These are phyloP conservation scores for Drosophila melanica DNA, from an alignment of 1,140 invertebrate species.

Conservation along the genomic window DNA sequence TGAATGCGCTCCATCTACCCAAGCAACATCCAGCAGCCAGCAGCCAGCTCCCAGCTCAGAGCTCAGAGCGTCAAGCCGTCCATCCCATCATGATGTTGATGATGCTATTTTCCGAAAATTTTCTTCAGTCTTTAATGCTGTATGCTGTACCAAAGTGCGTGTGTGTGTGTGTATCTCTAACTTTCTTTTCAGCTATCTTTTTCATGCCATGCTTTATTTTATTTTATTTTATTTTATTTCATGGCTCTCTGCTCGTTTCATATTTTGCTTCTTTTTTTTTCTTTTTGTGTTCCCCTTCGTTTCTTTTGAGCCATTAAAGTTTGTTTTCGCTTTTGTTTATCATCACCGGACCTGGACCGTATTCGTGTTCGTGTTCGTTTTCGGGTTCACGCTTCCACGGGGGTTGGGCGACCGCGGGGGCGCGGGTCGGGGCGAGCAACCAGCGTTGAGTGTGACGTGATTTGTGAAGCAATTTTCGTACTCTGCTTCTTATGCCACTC, in stretches of 20 bases:
- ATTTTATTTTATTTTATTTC: conserved; percentile 56
- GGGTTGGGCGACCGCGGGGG: not conserved
- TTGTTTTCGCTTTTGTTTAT: conserved; percentile 48
- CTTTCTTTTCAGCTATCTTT: conserved; percentile 21
- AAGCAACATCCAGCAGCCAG: not conserved
- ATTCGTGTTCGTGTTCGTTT: conserved; percentile 15
- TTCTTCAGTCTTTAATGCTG: conserved; percentile 47
- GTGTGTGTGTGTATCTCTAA: conserved; percentile 1
- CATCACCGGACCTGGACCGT: conserved; percentile 23
- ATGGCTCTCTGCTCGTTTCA: conserved; percentile 34
- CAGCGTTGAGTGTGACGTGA: conserved; percentile 54
- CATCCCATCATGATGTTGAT: conserved; percentile 61
- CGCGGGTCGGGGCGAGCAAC: not conserved
- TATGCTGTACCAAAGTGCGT: not conserved
- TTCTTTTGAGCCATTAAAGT: conserved; percentile 58
- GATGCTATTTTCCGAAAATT: conserved; percentile 73
- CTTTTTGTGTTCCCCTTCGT: not conserved
- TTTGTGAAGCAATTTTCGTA: conserved; percentile 58
- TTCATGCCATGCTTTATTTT: conserved; percentile 40
- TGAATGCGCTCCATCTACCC: conserved; percentile 29
- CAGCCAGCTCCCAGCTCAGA: not conserved
- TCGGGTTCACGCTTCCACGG: conserved; percentile 4
- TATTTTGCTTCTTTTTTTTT: conserved; percentile 28
- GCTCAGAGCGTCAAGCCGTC: not conserved
- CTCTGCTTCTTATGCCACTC: conserved; percentile 20